phyloP scores from a whole-genome alignment of 2,113 vertebrate species.

The Picathartes gymnocephalus region DNA sequence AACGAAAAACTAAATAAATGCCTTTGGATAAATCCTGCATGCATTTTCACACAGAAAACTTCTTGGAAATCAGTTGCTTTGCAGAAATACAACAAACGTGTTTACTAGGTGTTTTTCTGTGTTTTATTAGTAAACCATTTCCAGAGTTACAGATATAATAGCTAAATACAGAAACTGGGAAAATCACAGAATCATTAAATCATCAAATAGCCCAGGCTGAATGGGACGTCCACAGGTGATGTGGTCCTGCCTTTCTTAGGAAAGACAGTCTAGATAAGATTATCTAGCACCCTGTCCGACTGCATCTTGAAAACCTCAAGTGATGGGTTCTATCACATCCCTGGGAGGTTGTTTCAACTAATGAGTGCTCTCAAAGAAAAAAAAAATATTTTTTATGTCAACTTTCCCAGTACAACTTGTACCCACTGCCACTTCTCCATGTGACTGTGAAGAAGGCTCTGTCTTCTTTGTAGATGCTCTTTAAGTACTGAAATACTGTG shows the following conservation, averaged over 20 bases:
- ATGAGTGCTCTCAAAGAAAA: neutral
- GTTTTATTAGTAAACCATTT: neutral
- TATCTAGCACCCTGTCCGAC: neutral
- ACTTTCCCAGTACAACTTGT: neutral
- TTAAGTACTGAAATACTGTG: neutral
- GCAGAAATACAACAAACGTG: neutral
- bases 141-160: neutral
- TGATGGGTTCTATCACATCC: neutral
- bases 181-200: neutral
- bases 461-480: neutral
- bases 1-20: neutral
- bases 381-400: neutral
- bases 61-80: neutral
- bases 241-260: neutral
- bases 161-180: neutral
- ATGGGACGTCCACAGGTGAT: neutral
- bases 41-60: neutral
- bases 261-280: neutral
- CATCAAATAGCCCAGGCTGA: neutral
- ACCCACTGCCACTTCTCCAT: neutral
- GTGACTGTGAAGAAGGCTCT: neutral
- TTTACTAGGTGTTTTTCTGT: neutral
- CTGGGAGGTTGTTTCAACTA: neutral
- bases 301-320: neutral
- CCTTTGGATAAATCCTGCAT: neutral